Percentiles rank a stretch among this genome's conserved stretches.
phyloP scores from a whole-genome alignment of 2,888 invertebrate genomes.

The Scaptomyza caliginosa region DNA sequence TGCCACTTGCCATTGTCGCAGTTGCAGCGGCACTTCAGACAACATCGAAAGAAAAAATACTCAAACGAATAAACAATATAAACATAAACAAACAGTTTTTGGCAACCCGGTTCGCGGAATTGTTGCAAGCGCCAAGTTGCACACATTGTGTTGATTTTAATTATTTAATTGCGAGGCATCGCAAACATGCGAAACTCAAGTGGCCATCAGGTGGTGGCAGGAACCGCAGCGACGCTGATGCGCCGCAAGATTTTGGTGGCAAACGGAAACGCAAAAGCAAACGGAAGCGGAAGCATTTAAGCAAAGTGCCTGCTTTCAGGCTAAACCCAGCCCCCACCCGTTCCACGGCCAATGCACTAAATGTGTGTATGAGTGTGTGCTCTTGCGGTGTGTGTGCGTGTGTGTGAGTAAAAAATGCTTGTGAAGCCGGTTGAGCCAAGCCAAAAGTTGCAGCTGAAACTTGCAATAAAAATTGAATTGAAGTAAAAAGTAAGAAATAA shows the following conservation, averaged over 20 bases:
- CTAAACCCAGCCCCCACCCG: slow-evolving; percentile 13
- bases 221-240: slow-evolving; percentile 22
- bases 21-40: slow-evolving; percentile 17
- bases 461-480: slow-evolving; percentile 55
- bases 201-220: slow-evolving; percentile 52
- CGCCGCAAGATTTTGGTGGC: slow-evolving; percentile 50
- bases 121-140: slow-evolving; percentile 2
- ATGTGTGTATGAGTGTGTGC: slow-evolving; percentile 18
- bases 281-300: slow-evolving; percentile 67
- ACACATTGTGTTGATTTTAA: slow-evolving; percentile 7
- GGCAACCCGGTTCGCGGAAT: slow-evolving; percentile 12
- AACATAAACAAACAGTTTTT: slow-evolving; percentile 41
- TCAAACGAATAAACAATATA: slow-evolving; percentile 6
- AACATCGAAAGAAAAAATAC: no score
- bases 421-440: slow-evolving; percentile 33
- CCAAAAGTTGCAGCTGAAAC: slow-evolving; percentile 35
- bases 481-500: neutral
- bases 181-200: slow-evolving; percentile 39
- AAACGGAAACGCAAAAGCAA: slow-evolving; percentile 50
- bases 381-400: slow-evolving; percentile 11
- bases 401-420: slow-evolving; percentile 22
- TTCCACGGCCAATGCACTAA: slow-evolving; percentile 17
- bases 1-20: slow-evolving; percentile 35
- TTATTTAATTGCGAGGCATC: slow-evolving; percentile 29
- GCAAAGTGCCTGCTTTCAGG: slow-evolving; percentile 54